phyloP scores from a whole-genome alignment of 2,113 vertebrate species.

The Lepus americanus region DNA sequence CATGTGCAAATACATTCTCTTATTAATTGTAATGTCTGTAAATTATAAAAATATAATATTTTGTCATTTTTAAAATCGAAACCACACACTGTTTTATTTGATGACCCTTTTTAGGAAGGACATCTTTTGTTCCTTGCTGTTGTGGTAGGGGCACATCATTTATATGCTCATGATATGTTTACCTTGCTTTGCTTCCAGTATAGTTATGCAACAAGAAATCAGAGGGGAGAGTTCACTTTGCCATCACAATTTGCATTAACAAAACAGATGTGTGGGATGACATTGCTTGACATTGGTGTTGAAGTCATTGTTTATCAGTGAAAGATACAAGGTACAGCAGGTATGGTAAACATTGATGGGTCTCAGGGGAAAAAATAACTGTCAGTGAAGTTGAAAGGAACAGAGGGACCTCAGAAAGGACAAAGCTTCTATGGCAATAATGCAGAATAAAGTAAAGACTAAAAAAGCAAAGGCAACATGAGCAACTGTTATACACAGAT shows the following conservation, averaged over 20 bases:
- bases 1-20: neutral
- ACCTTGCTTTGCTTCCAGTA: neutral
- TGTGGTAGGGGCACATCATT: neutral
- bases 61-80: constrained; percentile 4
- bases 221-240: neutral
- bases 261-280: constrained; percentile 72
- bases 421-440: constrained; percentile 11
- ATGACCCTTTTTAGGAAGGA: neutral
- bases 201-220: constrained; percentile 26
- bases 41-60: neutral
- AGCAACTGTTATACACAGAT: constrained; percentile 1
- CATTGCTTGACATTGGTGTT: constrained; percentile 72
- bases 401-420: constrained; percentile 51
- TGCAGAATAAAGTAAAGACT: neutral
- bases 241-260: constrained; percentile 53
- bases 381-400: constrained; percentile 58
- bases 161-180: neutral
- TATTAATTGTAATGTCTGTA: neutral
- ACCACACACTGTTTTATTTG: neutral
- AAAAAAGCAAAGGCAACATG: neutral
- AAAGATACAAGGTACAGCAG: constrained; percentile 56
- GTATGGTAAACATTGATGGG: constrained; percentile 65
- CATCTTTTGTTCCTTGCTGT: neutral
- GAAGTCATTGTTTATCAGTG: constrained; percentile 61
- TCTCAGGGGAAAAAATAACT: constrained; percentile 63